Conservation (phyloP, 2,113 vertebrate genomes). For the Donacobius atricapilla region DNA sequence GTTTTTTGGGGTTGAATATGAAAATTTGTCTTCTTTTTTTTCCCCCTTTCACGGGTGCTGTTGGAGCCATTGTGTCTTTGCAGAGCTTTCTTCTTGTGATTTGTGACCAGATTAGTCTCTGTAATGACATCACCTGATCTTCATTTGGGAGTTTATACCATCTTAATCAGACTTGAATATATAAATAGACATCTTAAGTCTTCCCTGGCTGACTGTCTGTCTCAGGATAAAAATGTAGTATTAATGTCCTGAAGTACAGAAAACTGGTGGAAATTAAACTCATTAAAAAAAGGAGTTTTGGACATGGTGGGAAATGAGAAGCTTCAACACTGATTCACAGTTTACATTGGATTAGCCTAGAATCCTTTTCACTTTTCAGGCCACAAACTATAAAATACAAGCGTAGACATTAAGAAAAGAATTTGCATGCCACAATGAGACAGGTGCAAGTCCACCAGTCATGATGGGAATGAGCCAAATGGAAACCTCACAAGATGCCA, state of each 20-base stretch:
- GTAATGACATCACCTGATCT: background rate
- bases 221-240: background rate
- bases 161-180: constrained; percentile 21
- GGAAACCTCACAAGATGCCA: background rate
- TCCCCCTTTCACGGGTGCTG: background rate
- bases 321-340: background rate
- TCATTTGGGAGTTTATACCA: background rate
- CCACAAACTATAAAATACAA: background rate
- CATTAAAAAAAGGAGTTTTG: background rate
- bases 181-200: constrained; percentile 43
- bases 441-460: background rate
- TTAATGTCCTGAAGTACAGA: background rate
- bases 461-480: background rate
- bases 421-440: background rate
- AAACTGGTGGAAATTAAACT: background rate
- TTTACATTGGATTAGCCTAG: background rate
- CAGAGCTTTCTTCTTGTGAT: background rate
- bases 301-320: background rate
- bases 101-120: background rate
- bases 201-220: background rate
- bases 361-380: background rate
- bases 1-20: background rate
- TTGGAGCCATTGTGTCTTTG: background rate
- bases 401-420: background rate
- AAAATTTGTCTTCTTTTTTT: background rate